These are phyloP conservation scores for Pteromalus puparum DNA, from an alignment of 1,140 invertebrate species.

Conservation along the genomic window DNA sequence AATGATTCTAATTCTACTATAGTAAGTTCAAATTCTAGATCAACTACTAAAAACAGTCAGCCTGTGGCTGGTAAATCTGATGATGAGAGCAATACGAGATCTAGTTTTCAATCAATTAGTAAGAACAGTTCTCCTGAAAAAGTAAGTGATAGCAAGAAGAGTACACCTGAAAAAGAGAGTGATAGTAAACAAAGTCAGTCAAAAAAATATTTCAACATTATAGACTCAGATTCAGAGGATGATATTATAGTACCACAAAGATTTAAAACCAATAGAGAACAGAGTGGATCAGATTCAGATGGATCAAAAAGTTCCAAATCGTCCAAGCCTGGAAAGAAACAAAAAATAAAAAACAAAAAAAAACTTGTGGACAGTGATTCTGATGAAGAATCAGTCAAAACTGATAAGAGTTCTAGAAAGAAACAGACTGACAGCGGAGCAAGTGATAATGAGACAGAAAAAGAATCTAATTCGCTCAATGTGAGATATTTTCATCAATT, in stretches of 20 bases:
- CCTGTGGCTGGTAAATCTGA: conserved; percentile 7
- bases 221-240: conserved; percentile 51
- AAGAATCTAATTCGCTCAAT: not conserved
- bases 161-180: not conserved
- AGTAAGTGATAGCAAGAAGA: not conserved
- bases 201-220: conserved; percentile 44
- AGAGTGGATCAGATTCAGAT: conserved; percentile 3
- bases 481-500: conserved; percentile 15
- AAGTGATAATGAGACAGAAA: conserved; percentile 24
- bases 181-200: not conserved
- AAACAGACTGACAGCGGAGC: conserved; percentile 28
- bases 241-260: conserved; percentile 36
- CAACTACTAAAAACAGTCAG: conserved; percentile 8
- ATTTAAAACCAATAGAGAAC: conserved; percentile 1
- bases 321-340: not conserved
- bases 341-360: conserved; percentile 28
- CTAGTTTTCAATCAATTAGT: conserved; percentile 9
- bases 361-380: conserved; percentile 48
- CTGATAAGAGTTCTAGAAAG: conserved; percentile 26
- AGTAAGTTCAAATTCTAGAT: conserved; percentile 6
- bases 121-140: conserved; percentile 24
- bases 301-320: conserved; percentile 7
- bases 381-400: conserved; percentile 42
- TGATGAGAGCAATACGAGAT: conserved; percentile 21
- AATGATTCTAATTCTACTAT: conserved; percentile 13